Percentiles rank a stretch among this genome's conserved stretches.
phyloP scores from a whole-genome alignment of 2,797 vertebrate species.

The Sebastes nivosus region DNA sequence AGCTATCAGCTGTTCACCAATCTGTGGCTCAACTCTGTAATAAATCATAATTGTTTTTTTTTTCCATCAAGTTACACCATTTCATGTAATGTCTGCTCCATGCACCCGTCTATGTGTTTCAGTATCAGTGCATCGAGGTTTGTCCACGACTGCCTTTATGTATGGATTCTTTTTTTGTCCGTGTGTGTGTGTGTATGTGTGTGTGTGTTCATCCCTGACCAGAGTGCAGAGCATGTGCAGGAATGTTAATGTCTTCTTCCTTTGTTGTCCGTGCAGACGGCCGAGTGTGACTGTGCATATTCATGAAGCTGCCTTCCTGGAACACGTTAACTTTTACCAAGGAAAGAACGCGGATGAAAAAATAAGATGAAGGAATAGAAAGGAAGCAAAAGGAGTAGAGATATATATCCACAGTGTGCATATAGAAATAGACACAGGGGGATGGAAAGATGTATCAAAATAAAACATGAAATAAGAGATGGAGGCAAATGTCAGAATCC shows the following conservation, averaged over 20 bases:
- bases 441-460: background rate
- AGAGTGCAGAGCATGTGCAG: constrained; percentile 65
- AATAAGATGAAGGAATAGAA: background rate
- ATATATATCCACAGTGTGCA: background rate
- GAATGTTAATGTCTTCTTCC: constrained; percentile 78
- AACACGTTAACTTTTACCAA: constrained; percentile 67
- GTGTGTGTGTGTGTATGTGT: background rate
- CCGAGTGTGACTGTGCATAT: constrained; percentile 79
- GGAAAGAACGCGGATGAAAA: constrained; percentile 4
- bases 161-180: background rate
- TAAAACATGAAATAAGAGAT: background rate
- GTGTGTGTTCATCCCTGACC: constrained; percentile 49
- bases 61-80: background rate
- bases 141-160: background rate
- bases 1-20: background rate
- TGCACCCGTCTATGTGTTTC: background rate
- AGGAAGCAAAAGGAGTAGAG: background rate
- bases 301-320: constrained; percentile 71
- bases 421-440: background rate
- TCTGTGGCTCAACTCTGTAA: background rate
- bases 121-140: background rate
- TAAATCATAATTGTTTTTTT: background rate
- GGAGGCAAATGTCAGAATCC: background rate
- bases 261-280: constrained; percentile 75
- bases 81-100: background rate